A percentile compares a stretch with the other conserved stretches of the same genome.
These are phyloP conservation scores for Epinephelus coioides DNA, from an alignment of 2,797 vertebrate genomes.

Conservation along the genomic window DNA sequence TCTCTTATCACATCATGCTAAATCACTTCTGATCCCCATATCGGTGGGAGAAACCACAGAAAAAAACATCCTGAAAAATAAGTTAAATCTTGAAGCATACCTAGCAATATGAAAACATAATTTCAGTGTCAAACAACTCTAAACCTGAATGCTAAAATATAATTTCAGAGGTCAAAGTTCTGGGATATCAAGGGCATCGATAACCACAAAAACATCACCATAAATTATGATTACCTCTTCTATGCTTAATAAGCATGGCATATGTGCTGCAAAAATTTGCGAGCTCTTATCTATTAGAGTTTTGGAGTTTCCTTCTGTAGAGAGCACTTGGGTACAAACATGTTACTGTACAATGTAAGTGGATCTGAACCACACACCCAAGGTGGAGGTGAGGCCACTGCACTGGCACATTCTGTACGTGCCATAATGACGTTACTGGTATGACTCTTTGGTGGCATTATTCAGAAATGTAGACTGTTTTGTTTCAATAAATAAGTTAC, in stretches of 20 bases:
- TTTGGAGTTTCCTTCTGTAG: too few species aligned
- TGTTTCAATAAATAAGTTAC: not conserved
- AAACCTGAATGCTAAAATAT: not conserved
- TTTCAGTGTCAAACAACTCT: not conserved
- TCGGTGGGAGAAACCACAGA: not conserved
- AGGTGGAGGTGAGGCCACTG: too few species aligned
- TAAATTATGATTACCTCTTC: not conserved
- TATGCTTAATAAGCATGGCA: not conserved
- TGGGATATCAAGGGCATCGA: too few species aligned
- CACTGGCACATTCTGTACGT: too few species aligned
- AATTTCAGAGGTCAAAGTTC: not conserved
- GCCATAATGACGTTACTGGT: too few species aligned
- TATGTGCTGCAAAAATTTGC: not conserved
- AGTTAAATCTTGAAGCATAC: not conserved
- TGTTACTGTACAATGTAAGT: too few species aligned
- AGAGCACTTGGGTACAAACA: too few species aligned
- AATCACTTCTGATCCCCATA: not conserved
- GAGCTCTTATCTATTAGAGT: too few species aligned
- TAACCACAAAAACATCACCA: not conserved
- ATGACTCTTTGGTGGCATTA: not conserved
- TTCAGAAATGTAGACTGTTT: not conserved
- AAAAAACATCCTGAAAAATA: not conserved
- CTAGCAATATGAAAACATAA: not conserved
- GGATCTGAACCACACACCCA: too few species aligned
- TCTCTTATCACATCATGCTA: not conserved